These are phyloP conservation scores for Emydocephalus ijimae DNA, from an alignment of 2,113 vertebrate species.

Conservation along the genomic window DNA sequence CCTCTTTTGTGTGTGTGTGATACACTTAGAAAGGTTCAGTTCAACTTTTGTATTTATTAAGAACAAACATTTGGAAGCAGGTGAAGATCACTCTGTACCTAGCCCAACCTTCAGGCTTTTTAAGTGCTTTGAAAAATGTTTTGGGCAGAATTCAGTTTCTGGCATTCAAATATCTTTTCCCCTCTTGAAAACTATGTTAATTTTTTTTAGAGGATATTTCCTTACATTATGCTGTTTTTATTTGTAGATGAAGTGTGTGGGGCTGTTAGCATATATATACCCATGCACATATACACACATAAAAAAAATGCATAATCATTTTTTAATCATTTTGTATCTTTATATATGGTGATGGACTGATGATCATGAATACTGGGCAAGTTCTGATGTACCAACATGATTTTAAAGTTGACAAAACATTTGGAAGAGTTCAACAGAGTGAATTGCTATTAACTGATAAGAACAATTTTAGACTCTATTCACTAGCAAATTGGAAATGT, in stretches of 20 bases:
- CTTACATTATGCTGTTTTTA: neutral
- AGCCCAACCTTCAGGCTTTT: conserved; percentile 18
- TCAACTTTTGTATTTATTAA: neutral
- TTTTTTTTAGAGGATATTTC: neutral
- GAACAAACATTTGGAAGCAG: conserved; percentile 15
- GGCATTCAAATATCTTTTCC: conserved; percentile 11
- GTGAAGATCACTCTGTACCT: neutral
- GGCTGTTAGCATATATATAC: neutral
- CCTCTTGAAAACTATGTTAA: conserved; percentile 1
- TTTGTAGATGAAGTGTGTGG: neutral
- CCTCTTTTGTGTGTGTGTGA: neutral
- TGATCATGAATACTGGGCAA: neutral
- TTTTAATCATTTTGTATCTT: neutral
- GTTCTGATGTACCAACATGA: neutral
- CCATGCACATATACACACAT: neutral
- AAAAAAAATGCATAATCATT: no score
- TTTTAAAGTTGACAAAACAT: neutral
- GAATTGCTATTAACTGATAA: neutral
- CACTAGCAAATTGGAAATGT: neutral
- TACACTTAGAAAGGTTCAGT: conserved; percentile 14
- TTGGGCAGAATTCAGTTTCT: conserved; percentile 10
- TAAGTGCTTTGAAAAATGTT: neutral
- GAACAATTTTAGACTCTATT: neutral
- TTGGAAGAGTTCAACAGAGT: neutral
- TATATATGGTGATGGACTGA: neutral